phyloP scores from a whole-genome alignment of 2,797 vertebrate genomes.

The Rhinoraja longicauda region DNA sequence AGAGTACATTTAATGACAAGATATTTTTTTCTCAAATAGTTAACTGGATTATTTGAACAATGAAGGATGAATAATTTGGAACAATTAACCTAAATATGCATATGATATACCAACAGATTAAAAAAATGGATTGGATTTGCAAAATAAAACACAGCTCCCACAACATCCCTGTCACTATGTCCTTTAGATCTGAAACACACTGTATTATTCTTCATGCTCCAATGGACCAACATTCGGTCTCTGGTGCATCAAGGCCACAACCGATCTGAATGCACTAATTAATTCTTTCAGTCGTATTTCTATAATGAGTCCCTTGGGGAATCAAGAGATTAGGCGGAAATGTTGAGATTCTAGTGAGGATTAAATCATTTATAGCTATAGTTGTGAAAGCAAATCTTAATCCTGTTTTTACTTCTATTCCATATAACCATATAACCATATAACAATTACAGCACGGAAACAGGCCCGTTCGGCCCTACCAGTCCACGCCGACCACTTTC shows the following conservation, averaged over 20 bases:
- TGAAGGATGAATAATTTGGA: constrained; percentile 38
- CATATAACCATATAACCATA: too few species aligned
- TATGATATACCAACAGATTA: neutral
- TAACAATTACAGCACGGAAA: too few species aligned
- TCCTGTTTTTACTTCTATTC: neutral
- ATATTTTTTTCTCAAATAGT: constrained; percentile 7
- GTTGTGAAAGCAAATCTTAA: neutral
- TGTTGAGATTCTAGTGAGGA: neutral
- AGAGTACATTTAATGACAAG: constrained; percentile 33
- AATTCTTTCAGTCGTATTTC: constrained; percentile 56
- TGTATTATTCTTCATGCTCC: constrained; percentile 50
- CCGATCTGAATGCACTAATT: constrained; percentile 65
- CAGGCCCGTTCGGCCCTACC: too few species aligned
- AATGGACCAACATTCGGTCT: constrained; percentile 50
- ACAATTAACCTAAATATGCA: constrained; percentile 30
- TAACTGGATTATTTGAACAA: constrained; percentile 40
- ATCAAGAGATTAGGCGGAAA: constrained; percentile 41
- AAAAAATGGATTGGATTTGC: constrained; percentile 17
- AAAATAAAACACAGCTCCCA: neutral
- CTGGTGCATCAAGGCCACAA: constrained; percentile 61
- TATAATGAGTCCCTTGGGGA: constrained; percentile 68
- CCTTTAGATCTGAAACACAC: constrained; percentile 41
- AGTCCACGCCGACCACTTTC: too few species aligned
- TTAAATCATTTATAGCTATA: neutral
- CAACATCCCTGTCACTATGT: neutral